A percentile compares a stretch with the other conserved stretches of the same genome.
Conservation (phyloP, 2,888 invertebrate species). For the Nesidiocoris tenuis region DNA sequence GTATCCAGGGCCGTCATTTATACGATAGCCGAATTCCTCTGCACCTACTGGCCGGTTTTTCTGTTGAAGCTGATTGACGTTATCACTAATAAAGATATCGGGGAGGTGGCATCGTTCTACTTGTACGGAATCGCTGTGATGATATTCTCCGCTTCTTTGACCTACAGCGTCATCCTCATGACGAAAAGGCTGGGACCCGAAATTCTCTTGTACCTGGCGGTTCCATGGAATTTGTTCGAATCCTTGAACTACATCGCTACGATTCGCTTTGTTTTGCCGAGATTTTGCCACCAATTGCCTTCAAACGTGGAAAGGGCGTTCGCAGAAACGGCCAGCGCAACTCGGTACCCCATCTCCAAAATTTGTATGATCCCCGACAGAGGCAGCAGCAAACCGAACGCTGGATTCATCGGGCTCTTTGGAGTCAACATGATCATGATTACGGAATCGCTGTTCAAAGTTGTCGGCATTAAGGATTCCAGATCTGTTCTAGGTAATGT, state of each 20-base stretch:
- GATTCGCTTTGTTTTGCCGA: constrained; percentile 10
- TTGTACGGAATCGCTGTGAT: neutral
- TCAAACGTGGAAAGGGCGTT: neutral
- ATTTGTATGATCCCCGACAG: constrained; percentile 15
- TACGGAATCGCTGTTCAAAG: constrained; percentile 16
- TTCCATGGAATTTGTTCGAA: constrained; percentile 21
- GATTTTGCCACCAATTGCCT: constrained; percentile 3
- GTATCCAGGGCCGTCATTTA: neutral
- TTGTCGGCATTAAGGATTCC: neutral
- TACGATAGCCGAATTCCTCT: neutral
- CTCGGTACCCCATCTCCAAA: constrained; percentile 7
- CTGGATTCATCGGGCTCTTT: constrained; percentile 19
- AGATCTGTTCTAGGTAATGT: constrained; percentile 17
- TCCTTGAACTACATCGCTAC: constrained; percentile 3
- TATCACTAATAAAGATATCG: neutral
- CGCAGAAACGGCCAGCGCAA: neutral
- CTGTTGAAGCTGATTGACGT: neutral
- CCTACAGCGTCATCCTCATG: neutral
- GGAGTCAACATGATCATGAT: constrained; percentile 21
- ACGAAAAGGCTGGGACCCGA: constrained; percentile 11
- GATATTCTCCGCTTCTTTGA: neutral
- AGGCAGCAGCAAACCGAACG: neutral
- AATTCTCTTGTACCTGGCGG: constrained; percentile 1
- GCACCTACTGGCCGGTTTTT: constrained; percentile 4
- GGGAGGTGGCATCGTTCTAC: neutral